Evolutionary conservation across 2,113 vertebrate genomes (phyloP), one percentile per base, ranked within the genome.

Genomic region (Paratilapia polleni): DNA sequence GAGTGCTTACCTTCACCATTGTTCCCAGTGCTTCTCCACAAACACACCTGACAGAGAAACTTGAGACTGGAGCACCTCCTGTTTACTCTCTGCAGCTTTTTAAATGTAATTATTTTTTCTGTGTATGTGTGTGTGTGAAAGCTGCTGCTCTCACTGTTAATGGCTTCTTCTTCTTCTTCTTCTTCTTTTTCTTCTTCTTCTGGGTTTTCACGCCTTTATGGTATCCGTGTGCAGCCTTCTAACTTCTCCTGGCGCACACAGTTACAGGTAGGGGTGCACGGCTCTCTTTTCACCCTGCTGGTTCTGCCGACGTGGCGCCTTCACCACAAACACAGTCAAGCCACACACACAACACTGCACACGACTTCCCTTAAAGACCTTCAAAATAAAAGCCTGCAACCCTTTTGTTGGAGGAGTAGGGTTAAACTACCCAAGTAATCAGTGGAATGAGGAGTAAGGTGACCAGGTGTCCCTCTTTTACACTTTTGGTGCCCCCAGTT

Each of bases 281-380:
- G 78, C 77, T 49, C 66, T 74, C 62, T 87, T 60, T 22, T 28
- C 7, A 49, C 66, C 22, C 83, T 68, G 88, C 76, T 86, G 82
- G 26, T 88, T 94, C 89, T 95, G 95, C 93, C 94, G 90, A 95
- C 95, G 95, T 95, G 95, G 95, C 95, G 95, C 87, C 87, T 82
- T 49, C 80, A 11, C 9, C 75, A 31, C 41, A 31, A 77, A 56
- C 36, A 59, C 76, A 43, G 34, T 9, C 38, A 63, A 36, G 24
- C 6, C 3, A 20, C 57, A 24, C n/a, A 14, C 14, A 5, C 26
- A 15, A 22, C 47, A 43, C 28, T 8, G 1, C 9, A 56, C 81
- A 89, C 88, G 77, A 8, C 22, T 1, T 43, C 66, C 66, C 24
- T 20, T 8, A 15, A 1, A 0, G 20, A 9, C 28, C 24, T 92